Evolutionary conservation across 2,888 invertebrate genomes (phyloP), one percentile per base, ranked within the genome.

Genomic region (Eretmocerus hayati): DNA sequence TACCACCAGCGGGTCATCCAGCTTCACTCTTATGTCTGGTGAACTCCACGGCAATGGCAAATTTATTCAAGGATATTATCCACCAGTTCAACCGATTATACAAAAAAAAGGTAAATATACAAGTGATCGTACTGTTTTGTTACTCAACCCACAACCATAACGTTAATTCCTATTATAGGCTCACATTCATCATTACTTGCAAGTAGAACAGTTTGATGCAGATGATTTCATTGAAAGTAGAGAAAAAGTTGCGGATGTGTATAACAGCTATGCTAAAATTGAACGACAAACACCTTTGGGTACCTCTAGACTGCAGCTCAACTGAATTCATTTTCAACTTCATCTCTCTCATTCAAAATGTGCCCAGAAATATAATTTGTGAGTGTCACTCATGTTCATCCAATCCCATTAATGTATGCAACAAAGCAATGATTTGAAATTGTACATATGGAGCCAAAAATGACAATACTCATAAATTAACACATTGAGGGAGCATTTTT

Each of bases 151-250:
- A 40, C 38, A 37, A 15, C n/a, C n/a, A n/a, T n/a, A n/a, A n/a
- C n/a, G n/a, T n/a, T n/a, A 46, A 13, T 42, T 22, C 39, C 26
- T 41, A 44, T 72, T 69, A 47, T 55, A 77, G 77, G 78, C 77
- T 53, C 77, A 78, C 56, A 65, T 74, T 36, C 76, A 78, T 63
- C 78, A 78, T 59, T 78, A 78, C 56, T 62, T 72, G 13, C 66
- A 73, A 59, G 71, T 77, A 3, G 59, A 71, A 37, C 71, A 72
- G 31, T 78, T 78, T 57, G 75, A 77, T 50, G 60, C 65, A 30
- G 59, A 65, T 36, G 64, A 69, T 54, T 77, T 78, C 60, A 52
- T 56, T 15, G 71, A 72, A 37, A 71, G 69, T 19, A 60, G 61
- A 58, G 65, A 66, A 43, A 56, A 48, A 8, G 56, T 68, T 22